These are phyloP conservation scores for Cinara cedri DNA, from an alignment of 2,888 invertebrate species.

Conservation along the genomic window DNA sequence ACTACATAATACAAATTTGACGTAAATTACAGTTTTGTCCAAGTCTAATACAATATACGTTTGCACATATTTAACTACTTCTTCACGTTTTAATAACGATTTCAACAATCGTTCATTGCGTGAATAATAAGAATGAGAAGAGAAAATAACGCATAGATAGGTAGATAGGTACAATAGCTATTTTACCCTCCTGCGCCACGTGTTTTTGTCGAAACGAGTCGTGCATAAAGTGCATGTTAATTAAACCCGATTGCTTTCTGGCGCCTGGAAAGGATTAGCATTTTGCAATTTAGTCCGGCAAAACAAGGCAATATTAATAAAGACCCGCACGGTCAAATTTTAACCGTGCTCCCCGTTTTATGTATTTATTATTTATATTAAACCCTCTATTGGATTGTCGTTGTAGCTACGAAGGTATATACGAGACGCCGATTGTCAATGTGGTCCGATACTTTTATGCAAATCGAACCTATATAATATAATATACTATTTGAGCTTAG, in stretches of 20 bases:
- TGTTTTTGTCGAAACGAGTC: neutral
- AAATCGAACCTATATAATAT: conserved; percentile 16
- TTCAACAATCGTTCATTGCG: neutral
- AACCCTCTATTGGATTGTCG: conserved; percentile 5
- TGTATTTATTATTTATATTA: conserved; percentile 7
- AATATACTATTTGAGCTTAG: neutral
- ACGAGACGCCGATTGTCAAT: neutral
- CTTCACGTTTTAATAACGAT: neutral
- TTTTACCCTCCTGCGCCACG: neutral
- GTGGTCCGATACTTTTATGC: conserved; percentile 41
- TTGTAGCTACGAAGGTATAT: neutral
- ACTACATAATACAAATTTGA: neutral
- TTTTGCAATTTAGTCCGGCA: conserved; percentile 23
- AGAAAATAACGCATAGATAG: too few relatives aligned
- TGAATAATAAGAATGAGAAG: too few relatives aligned
- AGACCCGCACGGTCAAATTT: conserved; percentile 31
- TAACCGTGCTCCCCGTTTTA: conserved; percentile 5
- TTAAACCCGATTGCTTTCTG: conserved; percentile 19
- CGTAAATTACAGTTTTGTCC: too few relatives aligned
- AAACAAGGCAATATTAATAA: conserved; percentile 21
- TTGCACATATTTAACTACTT: neutral
- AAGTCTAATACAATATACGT: too few relatives aligned
- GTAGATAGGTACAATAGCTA: neutral
- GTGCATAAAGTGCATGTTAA: conserved; percentile 26
- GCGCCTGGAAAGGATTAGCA: conserved; percentile 18